A percentile compares a stretch with the other conserved stretches of the same genome.
phyloP scores from a whole-genome alignment of 2,888 invertebrate species.

The Chymomyza amoena region DNA sequence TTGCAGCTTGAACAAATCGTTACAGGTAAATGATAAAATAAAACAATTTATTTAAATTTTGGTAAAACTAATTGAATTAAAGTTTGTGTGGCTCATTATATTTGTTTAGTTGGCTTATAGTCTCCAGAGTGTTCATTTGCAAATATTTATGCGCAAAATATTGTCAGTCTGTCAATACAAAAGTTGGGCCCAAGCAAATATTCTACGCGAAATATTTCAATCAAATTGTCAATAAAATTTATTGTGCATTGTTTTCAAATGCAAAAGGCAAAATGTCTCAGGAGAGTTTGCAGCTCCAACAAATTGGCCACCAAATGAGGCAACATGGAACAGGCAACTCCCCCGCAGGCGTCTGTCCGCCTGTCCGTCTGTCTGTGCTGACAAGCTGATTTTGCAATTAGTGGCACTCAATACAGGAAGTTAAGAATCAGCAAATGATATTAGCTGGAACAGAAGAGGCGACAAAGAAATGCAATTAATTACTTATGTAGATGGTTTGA shows the following conservation, averaged over 20 bases:
- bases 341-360: conserved; percentile 3
- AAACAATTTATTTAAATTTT: neutral
- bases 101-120: neutral
- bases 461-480: conserved; percentile 60
- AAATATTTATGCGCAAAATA: conserved; percentile 42
- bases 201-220: neutral
- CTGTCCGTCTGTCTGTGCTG: conserved; percentile 28
- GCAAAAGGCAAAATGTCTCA: neutral
- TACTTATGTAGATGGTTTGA: conserved; percentile 59
- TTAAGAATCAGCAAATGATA: conserved; percentile 62
- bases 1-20: neutral
- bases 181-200: neutral
- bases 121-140: conserved; percentile 66
- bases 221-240: neutral
- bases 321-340: neutral
- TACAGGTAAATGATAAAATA: neutral
- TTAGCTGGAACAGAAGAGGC: conserved; percentile 23
- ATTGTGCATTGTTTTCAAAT: neutral
- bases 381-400: conserved; percentile 41
- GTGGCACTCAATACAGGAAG: conserved; percentile 56
- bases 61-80: conserved; percentile 28
- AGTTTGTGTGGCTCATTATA: neutral
- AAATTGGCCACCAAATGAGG: neutral
- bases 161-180: conserved; percentile 43
- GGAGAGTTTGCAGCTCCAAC: neutral